phyloP scores from a whole-genome alignment of 2,797 vertebrate species.

The Channa striata region DNA sequence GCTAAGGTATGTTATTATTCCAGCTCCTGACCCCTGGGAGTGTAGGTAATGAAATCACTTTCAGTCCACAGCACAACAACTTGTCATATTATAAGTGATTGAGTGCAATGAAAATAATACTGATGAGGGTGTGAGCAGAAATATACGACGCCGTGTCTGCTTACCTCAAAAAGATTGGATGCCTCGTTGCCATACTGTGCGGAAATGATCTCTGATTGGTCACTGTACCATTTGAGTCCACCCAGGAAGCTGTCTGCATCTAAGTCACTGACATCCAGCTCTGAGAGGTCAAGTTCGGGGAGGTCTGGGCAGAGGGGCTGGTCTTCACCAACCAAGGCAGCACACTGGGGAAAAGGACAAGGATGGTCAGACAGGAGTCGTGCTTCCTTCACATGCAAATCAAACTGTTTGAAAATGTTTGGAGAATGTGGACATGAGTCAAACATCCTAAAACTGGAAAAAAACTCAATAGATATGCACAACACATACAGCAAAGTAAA shows the following conservation, averaged over 20 bases:
- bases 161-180: slow-evolving; percentile 97
- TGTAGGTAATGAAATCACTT: slow-evolving; percentile 18
- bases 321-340: slow-evolving; percentile 99
- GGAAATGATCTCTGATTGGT: slow-evolving; percentile 99
- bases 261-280: slow-evolving; percentile 98
- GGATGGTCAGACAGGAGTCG: slow-evolving; percentile 14
- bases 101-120: background rate
- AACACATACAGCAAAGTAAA: background rate
- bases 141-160: slow-evolving; percentile 29
- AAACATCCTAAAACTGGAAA: slow-evolving; percentile 20
- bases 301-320: slow-evolving; percentile 99
- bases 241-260: slow-evolving; percentile 98
- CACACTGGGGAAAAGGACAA: slow-evolving; percentile 87
- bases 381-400: slow-evolving; percentile 34
- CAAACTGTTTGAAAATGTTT: slow-evolving; percentile 31
- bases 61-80: slow-evolving; percentile 23
- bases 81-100: background rate
- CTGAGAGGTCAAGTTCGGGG: slow-evolving; percentile 98
- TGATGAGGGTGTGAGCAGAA: background rate
- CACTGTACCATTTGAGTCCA: slow-evolving; percentile 99
- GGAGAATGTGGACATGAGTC: slow-evolving; percentile 16
- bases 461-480: background rate
- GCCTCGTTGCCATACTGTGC: slow-evolving; percentile 97
- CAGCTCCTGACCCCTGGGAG: slow-evolving; percentile 43
- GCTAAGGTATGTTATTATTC: slow-evolving; percentile 26